Evolutionary conservation across 1,140 invertebrate genomes (phyloP).

Genomic region (Campoletis sonorensis): DNA sequence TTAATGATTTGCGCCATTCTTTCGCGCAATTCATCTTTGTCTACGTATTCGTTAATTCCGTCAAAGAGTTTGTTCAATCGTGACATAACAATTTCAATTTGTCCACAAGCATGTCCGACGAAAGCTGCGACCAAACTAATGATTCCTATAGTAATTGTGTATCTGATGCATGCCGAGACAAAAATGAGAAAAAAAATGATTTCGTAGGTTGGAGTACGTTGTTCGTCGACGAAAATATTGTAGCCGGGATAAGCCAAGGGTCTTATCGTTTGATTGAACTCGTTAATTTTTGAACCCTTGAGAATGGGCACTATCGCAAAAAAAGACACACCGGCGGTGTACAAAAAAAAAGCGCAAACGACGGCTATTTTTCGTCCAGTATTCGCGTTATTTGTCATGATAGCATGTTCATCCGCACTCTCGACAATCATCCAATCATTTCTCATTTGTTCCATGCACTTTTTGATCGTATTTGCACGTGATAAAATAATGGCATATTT

Average conservation of each 20-base stretch:
- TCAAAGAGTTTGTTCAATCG: conserved; percentile 42
- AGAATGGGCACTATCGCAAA: conserved; percentile 25
- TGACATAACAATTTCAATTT: conserved; percentile 43
- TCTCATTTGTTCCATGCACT: conserved; percentile 14
- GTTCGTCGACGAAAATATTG: conserved; percentile 52
- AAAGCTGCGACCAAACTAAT: conserved; percentile 47
- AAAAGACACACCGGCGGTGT: background rate
- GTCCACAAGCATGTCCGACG: conserved; percentile 51
- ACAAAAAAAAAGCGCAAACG: conserved; percentile 23
- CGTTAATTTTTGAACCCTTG: background rate
- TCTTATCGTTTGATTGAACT: conserved; percentile 45
- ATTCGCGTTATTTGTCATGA: background rate
- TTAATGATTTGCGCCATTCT: background rate
- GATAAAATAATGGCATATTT: conserved; percentile 50
- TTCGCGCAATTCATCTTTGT: background rate
- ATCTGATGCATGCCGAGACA: conserved; percentile 41
- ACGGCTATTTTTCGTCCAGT: background rate
- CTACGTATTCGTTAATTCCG: background rate
- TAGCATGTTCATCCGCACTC: background rate
- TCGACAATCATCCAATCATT: conserved; percentile 5
- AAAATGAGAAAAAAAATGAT: conserved; percentile 52
- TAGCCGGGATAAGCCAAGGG: conserved; percentile 60
- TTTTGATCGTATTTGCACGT: background rate
- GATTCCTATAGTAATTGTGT: background rate
- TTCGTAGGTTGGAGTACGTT: conserved; percentile 53